Evolutionary conservation across 2,113 vertebrate species (phyloP), one percentile per base, ranked within the genome.

Genomic region (Noturus placidus): DNA sequence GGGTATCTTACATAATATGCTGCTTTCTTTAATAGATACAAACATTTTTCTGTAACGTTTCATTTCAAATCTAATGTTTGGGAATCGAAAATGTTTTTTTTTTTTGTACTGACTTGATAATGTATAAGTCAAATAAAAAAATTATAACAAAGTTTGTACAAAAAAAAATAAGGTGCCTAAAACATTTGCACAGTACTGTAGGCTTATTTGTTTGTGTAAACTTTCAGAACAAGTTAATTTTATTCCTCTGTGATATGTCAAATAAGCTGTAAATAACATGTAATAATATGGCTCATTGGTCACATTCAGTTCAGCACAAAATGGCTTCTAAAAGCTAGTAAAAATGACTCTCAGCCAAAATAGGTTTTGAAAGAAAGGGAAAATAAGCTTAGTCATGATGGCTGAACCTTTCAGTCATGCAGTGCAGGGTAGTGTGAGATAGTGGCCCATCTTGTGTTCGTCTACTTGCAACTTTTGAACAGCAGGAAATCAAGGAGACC

Each of bases 401-500:
- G 61, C 56, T 84, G 67, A 74, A 82, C 82, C 70, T 72, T 69
- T 84, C 57, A 56, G 57, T 89, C 86, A 87, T 86, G 70, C 15
- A 65, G 74, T 80, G 54, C 35, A 38, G 56, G 35, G 27, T 59
- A 87, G 72, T 74, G 25, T 59, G 50, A 83, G 78, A 85, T 84
- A 86, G 78, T 86, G 84, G 50, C 85, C 69, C 46, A 61, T 88
- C 78, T 50, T 63, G 65, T 89, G 50, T 82, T 77, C 86, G 84
- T 86, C 78, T 67, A 52, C 83, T 42, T 87, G 86, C 83, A 85
- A 65, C 67, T 87, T 83, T 76, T 83, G 57, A 90, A 88, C 82
- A 69, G 83, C 57, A 77, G 83, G 89, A 89, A 91, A 90, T 87
- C 86, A 90, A 91, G 90, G 83, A 90, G 87, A 86, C 83, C 79